phyloP scores from a whole-genome alignment of 2,113 vertebrate species.

The Nycticebus coucang region DNA sequence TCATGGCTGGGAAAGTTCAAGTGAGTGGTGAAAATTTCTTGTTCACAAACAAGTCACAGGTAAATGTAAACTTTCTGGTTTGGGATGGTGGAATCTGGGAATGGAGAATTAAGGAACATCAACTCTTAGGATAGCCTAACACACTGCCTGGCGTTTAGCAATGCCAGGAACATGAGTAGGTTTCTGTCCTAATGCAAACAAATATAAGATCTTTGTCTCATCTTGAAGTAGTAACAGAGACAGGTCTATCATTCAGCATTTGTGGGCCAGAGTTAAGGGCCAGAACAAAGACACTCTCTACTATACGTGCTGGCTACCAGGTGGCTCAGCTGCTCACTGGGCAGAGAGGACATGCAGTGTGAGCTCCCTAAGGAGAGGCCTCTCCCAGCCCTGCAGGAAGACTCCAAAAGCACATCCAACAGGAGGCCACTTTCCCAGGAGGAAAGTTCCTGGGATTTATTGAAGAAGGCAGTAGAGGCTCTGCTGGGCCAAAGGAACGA shows the following conservation, averaged over 20 bases:
- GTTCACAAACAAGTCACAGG: background rate
- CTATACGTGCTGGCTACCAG: background rate
- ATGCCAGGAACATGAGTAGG: background rate
- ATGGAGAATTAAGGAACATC: background rate
- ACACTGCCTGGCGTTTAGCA: background rate
- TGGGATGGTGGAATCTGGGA: background rate
- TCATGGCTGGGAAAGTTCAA: conserved; percentile 98
- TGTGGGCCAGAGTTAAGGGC: background rate
- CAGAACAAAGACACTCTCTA: background rate
- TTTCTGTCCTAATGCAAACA: background rate
- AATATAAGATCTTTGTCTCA: background rate
- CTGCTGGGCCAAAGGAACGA: background rate
- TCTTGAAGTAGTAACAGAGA: background rate
- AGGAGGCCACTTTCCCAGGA: too few relatives aligned
- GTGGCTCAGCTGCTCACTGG: background rate
- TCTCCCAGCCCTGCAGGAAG: background rate
- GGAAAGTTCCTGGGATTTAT: background rate
- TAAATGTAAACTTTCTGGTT: background rate
- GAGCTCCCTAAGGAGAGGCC: too few relatives aligned
- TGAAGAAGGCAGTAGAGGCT: background rate
- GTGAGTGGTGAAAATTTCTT: conserved; percentile 85
- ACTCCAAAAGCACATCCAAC: fast-evolving
- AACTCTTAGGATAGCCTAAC: background rate
- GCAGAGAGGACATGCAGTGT: fast-evolving
- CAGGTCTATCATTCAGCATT: background rate